A percentile compares a stretch with the other conserved stretches of the same genome.
Evolutionary conservation across 2,888 invertebrate species (phyloP).

Genomic region (Nemurella pictetii): DNA sequence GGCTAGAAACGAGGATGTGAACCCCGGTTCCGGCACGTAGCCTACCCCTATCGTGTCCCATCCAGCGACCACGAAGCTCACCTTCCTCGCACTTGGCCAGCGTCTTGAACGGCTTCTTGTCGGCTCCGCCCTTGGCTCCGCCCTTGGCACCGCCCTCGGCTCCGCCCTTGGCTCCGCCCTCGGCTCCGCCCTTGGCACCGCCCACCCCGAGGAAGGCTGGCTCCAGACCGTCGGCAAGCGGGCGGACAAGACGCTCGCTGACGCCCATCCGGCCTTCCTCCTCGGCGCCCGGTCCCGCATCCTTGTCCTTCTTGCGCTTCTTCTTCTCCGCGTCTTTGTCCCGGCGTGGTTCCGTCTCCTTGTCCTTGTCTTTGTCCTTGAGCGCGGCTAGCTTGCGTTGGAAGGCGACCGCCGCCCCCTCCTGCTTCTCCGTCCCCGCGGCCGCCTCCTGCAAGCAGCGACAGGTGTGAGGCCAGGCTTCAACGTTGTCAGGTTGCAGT

Average conservation of each 20-base stretch:
- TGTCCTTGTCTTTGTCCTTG: slow-evolving; percentile 20
- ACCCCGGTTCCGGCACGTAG: too few species aligned
- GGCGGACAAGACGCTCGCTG: background rate
- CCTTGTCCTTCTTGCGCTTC: background rate
- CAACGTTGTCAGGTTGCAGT: too few species aligned
- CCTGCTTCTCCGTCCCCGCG: background rate
- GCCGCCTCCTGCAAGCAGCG: background rate
- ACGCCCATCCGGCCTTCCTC: background rate
- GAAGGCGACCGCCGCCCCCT: background rate
- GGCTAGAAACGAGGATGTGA: background rate
- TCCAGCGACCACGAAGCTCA: background rate
- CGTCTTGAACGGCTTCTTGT: background rate
- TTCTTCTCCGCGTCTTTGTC: slow-evolving; percentile 26
- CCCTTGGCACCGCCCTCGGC: too few species aligned
- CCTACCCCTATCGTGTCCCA: too few species aligned
- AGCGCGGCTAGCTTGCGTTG: slow-evolving; percentile 26
- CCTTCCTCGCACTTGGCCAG: background rate
- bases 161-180: background rate
- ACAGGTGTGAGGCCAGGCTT: too few species aligned
- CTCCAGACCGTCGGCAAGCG: slow-evolving; percentile 2
- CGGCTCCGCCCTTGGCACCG: background rate
- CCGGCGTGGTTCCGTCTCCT: background rate
- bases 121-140: background rate
- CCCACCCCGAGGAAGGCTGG: slow-evolving; percentile 33
- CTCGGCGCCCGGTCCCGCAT: slow-evolving; percentile 33